A percentile compares a stretch with the other conserved stretches of the same genome.
Evolutionary conservation across 2,113 vertebrate genomes (phyloP).

Genomic region (Bettongia penicillata): DNA sequence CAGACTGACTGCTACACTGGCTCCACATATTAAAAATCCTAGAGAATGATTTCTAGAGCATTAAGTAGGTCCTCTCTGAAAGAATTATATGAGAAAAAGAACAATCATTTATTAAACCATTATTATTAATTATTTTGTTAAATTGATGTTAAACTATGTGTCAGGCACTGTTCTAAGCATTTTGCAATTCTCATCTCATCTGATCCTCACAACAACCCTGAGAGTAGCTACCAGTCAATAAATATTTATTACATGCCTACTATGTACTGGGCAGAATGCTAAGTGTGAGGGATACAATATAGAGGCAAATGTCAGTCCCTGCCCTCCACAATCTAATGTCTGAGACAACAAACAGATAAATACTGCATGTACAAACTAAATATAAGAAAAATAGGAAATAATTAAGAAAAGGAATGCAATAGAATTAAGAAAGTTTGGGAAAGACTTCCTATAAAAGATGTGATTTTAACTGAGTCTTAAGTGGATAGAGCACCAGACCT

Average conservation of each 20-base stretch:
- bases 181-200: neutral
- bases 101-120: neutral
- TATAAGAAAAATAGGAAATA: neutral
- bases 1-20: neutral
- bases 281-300: neutral
- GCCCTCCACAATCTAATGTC: neutral
- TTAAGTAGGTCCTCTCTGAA: neutral
- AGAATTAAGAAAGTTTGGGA: neutral
- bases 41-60: neutral
- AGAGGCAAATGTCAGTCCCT: neutral
- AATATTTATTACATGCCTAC: neutral
- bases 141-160: neutral
- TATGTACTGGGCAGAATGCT: too few species aligned
- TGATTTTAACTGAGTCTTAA: neutral
- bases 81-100: neutral
- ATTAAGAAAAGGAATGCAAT: too few species aligned
- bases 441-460: neutral
- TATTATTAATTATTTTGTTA: too few species aligned
- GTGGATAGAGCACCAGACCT: too few species aligned
- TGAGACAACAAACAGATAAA: neutral
- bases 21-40: neutral
- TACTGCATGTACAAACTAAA: neutral
- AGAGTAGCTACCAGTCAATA: neutral
- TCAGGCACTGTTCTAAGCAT: neutral
- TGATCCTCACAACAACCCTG: neutral